Base-by-base conservation (phyloP, 2,113 vertebrate genomes). In the Prunella himalayana region DNA sequence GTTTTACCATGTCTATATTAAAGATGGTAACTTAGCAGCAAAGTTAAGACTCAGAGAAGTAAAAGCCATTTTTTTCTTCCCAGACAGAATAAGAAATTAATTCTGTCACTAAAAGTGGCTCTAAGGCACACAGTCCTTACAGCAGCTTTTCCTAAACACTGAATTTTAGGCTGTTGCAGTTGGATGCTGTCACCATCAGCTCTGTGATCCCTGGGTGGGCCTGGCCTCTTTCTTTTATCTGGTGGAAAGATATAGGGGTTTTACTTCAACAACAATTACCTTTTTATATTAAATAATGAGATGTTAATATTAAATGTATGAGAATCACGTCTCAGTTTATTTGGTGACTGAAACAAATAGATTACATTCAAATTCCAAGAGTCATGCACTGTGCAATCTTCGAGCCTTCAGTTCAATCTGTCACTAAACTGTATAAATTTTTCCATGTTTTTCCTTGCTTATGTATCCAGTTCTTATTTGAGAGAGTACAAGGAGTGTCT, bases 391-490 rank as follows among this genome's bases (percentile, higher is more conserved):
- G 37, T 49, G 61, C n/a, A 68, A 23, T 39, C 42, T 28, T 87
- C 1, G 27, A 66, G 33, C 35, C 35, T 81, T 25, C 23, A 7
- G 45, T 85, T 83, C 56, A 83, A 11, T 47, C 49, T 82, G 9
- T 56, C 28, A 30, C 20, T 6, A 59, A 4, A 27, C 39, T 65
- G 79, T 3, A 30, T 81, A 13, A 23, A 16, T 61, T 49, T 39
- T 47, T 77, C 33, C 33, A 3, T 35, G 37, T 85, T 54, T 95
- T 78, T 47, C 6, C 80, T 65, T 93, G 72, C 35, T 92, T 75
- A n/a, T 53, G 30, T 66, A 76, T 82, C 31, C 94, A 99, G 99
- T 99, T 99, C 95, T 97, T 99, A 78, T 99, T 99, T 97, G 99
- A 99, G 66, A 98, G 99, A 94, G 98, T 99, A 61, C 98, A 98